phyloP scores from a whole-genome alignment of 2,888 invertebrate genomes.

The Drosophila emarginata region DNA sequence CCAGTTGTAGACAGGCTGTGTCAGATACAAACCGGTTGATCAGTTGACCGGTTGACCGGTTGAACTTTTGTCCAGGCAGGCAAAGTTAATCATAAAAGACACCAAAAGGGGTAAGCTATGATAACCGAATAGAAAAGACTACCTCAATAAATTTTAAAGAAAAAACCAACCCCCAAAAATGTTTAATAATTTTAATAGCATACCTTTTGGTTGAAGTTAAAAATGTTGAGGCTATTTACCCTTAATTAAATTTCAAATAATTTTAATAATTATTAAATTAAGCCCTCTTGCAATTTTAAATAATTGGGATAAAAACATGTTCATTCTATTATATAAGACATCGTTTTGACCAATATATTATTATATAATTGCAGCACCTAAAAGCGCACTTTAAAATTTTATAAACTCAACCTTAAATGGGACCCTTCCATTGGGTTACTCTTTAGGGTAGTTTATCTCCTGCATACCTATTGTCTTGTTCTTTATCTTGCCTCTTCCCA shows the following conservation, averaged over 20 bases:
- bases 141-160: conserved; percentile 68
- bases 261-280: neutral
- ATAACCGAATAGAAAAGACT: conserved; percentile 54
- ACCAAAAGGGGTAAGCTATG: conserved; percentile 24
- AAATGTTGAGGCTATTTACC: neutral
- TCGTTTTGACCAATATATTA: neutral
- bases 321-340: too few relatives aligned
- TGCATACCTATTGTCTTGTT: conserved; percentile 16
- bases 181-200: conserved; percentile 56
- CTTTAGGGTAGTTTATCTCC: conserved; percentile 32
- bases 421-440: conserved; percentile 12
- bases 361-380: neutral
- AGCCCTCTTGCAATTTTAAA: neutral
- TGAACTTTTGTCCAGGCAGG: conserved; percentile 54
- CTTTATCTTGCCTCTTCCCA: conserved; percentile 39
- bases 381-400: conserved; percentile 16
- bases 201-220: conserved; percentile 48
- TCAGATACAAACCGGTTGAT: conserved; percentile 62
- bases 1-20: conserved; percentile 68
- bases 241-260: neutral
- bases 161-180: conserved; percentile 43
- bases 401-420: neutral
- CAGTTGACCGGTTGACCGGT: conserved; percentile 67
- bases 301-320: too few relatives aligned
- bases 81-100: conserved; percentile 21